These are phyloP conservation scores for Epiblema foenella DNA, from an alignment of 2,888 invertebrate species.

Conservation along the genomic window DNA sequence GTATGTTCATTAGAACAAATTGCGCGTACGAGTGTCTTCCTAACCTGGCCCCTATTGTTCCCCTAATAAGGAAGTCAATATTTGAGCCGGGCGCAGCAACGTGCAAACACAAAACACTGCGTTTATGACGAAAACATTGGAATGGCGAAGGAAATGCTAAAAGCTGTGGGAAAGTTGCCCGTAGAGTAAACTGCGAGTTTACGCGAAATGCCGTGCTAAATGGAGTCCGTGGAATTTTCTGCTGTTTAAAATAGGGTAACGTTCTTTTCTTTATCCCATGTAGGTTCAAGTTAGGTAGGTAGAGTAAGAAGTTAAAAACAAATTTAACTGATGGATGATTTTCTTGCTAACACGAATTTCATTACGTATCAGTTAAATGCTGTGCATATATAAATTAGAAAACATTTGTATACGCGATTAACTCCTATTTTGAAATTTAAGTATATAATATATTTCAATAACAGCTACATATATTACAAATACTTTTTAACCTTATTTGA, in stretches of 20 bases:
- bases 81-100: conserved; percentile 67
- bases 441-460: neutral
- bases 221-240: neutral
- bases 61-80: conserved; percentile 82
- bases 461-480: no score
- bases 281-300: neutral
- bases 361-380: no score
- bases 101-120: conserved; percentile 47
- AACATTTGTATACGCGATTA: neutral
- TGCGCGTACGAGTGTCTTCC: conserved; percentile 66
- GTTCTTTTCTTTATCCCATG: neutral
- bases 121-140: conserved; percentile 30
- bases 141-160: conserved; percentile 18
- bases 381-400: no score
- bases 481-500: no score
- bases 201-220: conserved; percentile 9
- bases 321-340: no score
- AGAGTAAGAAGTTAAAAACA: neutral
- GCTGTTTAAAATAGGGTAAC: neutral
- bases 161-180: conserved; percentile 32
- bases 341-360: neutral
- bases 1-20: conserved; percentile 45
- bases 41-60: conserved; percentile 72
- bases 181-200: conserved; percentile 26
- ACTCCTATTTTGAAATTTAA: neutral